Base-by-base conservation (phyloP, 1,140 invertebrate species). In the Stegodyphus mimosarum region DNA sequence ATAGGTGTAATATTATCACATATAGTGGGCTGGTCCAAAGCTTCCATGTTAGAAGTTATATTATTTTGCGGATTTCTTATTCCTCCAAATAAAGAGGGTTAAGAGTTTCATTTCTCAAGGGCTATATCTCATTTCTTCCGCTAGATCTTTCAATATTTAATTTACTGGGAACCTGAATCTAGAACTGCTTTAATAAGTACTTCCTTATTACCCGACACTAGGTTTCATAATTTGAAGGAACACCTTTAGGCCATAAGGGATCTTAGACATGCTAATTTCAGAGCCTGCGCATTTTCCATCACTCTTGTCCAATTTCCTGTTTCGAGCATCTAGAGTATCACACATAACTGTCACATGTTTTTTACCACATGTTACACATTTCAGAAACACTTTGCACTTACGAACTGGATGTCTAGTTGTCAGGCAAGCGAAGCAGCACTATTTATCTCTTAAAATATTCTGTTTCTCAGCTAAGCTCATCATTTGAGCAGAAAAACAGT, bases 1-100 rank as follows among this genome's bases (percentile, higher is more conserved):
- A 83, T 33, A 51, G 70, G n/a, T 64, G 55, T 63, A 64, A 73
- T 74, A 60, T 15, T 60, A 60, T 60, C 55, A 60, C 55, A 60
- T 10, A 60, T 60, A 9, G 55, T 2, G 9, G 5, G 1, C 15
- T 60, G 55, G 15, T 60, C 55, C 55, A 60, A 60, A 5, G 5
- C 5, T 60, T 60, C 55, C 55, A 60, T 60, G 55, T 60, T 60
- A 60, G 2, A 60, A 10, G 55, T 60, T 15, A 60, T 10, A 60
- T 60, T 60, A 60, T 60, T 60, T 15, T 60, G 1, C 5, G 55
- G 1, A 5, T 60, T 60, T 15, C 55, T 60, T 60, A 10, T 1
- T 60, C 55, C 55, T 10, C 55, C 5, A 60, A 60, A 60, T 15
- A 60, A 60, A 60, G 55, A 60, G 55, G 15, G 55, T 60, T 9